Percentiles rank a stretch among this genome's conserved stretches.
Conservation (phyloP, 2,113 vertebrate genomes). For the Xiphophorus maculatus region DNA sequence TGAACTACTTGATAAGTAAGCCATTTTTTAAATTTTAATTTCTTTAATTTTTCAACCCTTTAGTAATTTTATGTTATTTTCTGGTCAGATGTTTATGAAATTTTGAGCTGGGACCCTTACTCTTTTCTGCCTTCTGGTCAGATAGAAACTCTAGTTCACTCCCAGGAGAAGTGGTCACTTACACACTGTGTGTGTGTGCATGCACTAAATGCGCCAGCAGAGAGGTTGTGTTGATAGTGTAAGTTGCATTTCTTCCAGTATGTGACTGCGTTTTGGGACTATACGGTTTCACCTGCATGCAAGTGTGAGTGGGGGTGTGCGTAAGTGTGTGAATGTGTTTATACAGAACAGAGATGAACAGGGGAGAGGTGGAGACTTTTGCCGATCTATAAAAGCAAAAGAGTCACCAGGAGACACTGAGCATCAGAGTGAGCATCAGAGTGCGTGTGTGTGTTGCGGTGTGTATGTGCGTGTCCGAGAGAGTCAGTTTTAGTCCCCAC, state of each 20-base stretch:
- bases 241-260: slow-evolving; percentile 27
- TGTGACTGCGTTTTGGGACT: slow-evolving; percentile 18
- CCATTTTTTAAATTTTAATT: neutral
- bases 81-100: slow-evolving; percentile 1
- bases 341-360: slow-evolving; percentile 46
- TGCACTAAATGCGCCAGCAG: slow-evolving; percentile 26
- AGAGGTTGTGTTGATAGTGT: slow-evolving; percentile 18
- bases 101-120: slow-evolving; percentile 19
- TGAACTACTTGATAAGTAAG: neutral
- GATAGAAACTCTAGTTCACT: slow-evolving; percentile 43
- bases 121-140: slow-evolving; percentile 20
- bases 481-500: slow-evolving; percentile 60
- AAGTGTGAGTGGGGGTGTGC: slow-evolving; percentile 8
- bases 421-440: slow-evolving; percentile 34
- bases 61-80: slow-evolving; percentile 19
- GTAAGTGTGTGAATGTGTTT: slow-evolving; percentile 24
- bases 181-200: slow-evolving; percentile 21
- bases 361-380: slow-evolving; percentile 36
- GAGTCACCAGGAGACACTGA: slow-evolving; percentile 66
- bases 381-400: slow-evolving; percentile 65
- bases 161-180: slow-evolving; percentile 32
- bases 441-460: slow-evolving; percentile 22
- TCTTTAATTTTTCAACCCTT: neutral
- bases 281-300: slow-evolving; percentile 18
- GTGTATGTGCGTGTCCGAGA: slow-evolving; percentile 40